phyloP scores from a whole-genome alignment of 1,140 invertebrate species.

The Steinernema khuongi region DNA sequence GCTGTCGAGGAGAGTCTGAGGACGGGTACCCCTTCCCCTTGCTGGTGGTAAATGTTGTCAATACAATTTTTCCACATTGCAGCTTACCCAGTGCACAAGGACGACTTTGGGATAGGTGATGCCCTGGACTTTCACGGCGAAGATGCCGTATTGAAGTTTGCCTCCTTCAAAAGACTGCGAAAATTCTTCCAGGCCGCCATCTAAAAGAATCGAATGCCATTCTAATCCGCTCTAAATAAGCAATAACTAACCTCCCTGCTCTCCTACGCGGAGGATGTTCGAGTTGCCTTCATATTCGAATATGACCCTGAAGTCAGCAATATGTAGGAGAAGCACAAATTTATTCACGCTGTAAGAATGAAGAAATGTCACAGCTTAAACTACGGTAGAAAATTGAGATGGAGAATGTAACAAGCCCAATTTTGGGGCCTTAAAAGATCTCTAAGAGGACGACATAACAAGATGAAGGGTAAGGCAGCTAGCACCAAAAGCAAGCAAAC shows the following conservation, averaged over 20 bases:
- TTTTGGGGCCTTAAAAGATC: too few relatives aligned
- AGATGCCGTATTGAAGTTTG: constrained; percentile 50
- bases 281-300: constrained; percentile 50
- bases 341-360: background rate
- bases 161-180: constrained; percentile 24
- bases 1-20: constrained; percentile 35
- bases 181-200: background rate
- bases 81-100: constrained; percentile 49
- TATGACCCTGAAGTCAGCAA: constrained; percentile 49
- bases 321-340: background rate
- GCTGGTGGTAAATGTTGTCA: constrained; percentile 38
- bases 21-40: constrained; percentile 46
- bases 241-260: constrained; percentile 42
- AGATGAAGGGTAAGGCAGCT: too few relatives aligned
- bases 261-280: constrained; percentile 47
- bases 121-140: constrained; percentile 18
- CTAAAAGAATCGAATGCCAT: background rate
- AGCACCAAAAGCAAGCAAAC: too few relatives aligned
- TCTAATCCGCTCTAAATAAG: background rate
- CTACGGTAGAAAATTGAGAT: too few relatives aligned
- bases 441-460: too few relatives aligned
- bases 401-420: too few relatives aligned
- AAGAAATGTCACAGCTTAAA: too few relatives aligned
- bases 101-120: constrained; percentile 40
- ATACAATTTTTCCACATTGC: background rate